A percentile compares a stretch with the other conserved stretches of the same genome.
These are phyloP conservation scores for Drosophila quinaria DNA, from an alignment of 2,888 invertebrate species.

Conservation along the genomic window DNA sequence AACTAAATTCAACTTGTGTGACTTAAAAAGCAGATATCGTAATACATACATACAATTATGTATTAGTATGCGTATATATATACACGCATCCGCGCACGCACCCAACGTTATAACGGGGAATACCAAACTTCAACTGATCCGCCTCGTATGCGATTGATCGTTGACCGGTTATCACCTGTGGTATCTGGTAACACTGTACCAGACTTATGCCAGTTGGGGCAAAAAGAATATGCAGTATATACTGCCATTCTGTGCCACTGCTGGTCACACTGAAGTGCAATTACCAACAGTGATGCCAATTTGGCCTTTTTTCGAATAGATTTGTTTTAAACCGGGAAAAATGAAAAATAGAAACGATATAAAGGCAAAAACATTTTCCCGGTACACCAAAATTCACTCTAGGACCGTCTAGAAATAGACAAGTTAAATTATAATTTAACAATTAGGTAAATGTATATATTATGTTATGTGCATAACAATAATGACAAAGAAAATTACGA, in stretches of 20 bases:
- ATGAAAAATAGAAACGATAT: too few species aligned
- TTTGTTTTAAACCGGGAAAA: too few species aligned
- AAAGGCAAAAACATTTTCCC: too few species aligned
- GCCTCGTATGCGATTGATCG: not conserved
- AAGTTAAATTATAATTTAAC: too few species aligned
- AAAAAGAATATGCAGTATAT: not conserved
- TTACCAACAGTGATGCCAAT: not conserved
- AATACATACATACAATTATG: slow-evolving; percentile 1
- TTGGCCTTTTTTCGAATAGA: too few species aligned
- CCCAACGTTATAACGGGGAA: slow-evolving; percentile 28
- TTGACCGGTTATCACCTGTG: not conserved
- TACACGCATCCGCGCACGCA: not conserved
- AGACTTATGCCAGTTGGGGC: not conserved
- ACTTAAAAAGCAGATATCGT: slow-evolving; percentile 45
- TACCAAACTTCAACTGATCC: slow-evolving; percentile 16
- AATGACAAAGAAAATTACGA: too few species aligned
- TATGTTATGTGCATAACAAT: too few species aligned
- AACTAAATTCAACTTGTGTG: slow-evolving; percentile 53
- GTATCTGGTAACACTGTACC: slow-evolving; percentile 27
- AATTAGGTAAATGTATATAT: too few species aligned
- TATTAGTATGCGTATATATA: not conserved
- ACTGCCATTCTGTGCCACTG: slow-evolving; percentile 2
- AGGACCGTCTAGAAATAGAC: too few species aligned
- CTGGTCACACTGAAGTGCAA: slow-evolving; percentile 1
- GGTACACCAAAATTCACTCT: too few species aligned